Percentiles rank a stretch among this genome's conserved stretches.
These are phyloP conservation scores for Heliangelus exortis DNA, from an alignment of 2,797 vertebrate species.

Conservation along the genomic window DNA sequence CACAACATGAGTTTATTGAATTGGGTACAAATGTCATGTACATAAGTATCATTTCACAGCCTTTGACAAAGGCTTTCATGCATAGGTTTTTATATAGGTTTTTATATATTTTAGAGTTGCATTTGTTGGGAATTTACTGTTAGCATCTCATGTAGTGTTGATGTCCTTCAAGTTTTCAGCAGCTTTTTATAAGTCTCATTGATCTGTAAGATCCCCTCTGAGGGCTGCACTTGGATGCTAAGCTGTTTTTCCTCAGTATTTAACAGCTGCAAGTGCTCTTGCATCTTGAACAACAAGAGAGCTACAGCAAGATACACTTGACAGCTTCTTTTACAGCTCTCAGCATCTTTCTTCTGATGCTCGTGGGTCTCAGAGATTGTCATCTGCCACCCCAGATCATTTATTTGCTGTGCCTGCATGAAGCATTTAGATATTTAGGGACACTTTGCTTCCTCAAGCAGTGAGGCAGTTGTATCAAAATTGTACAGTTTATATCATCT, in stretches of 20 bases:
- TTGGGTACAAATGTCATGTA: neutral
- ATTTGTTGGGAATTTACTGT: neutral
- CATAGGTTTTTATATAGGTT: neutral
- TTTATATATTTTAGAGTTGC: neutral
- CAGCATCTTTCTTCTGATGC: neutral
- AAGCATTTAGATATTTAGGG: neutral
- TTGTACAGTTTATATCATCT: neutral
- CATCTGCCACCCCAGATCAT: slow-evolving; percentile 15
- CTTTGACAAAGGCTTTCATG: neutral
- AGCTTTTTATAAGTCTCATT: neutral
- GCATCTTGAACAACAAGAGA: slow-evolving; percentile 3
- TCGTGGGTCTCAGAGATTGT: slow-evolving; percentile 17
- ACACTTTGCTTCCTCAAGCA: neutral
- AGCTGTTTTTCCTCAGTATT: neutral
- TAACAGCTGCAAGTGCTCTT: slow-evolving; percentile 45
- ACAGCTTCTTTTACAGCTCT: slow-evolving; percentile 26
- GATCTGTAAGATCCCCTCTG: neutral
- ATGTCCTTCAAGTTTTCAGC: neutral
- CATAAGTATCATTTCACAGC: fast-evolving
- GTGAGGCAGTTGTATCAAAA: neutral
- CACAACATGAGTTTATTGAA: neutral
- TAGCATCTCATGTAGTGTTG: neutral
- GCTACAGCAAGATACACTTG: slow-evolving; percentile 7
- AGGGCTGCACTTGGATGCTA: slow-evolving; percentile 13
- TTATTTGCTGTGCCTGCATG: neutral